Evolutionary conservation across 2,113 vertebrate genomes (phyloP).

Genomic region (Prionailurus viverrinus): DNA sequence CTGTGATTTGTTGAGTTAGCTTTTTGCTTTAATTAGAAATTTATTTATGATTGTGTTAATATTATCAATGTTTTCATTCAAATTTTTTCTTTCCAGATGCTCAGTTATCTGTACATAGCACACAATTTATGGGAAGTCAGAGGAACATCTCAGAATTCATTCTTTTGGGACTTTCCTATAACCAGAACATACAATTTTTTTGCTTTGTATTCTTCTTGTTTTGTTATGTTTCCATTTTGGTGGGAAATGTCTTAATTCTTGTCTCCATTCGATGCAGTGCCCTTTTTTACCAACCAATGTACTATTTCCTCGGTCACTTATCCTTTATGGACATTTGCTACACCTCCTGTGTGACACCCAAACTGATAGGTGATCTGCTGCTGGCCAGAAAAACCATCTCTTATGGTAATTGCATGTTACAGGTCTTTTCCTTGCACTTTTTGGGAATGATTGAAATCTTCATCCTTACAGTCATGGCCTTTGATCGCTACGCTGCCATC

Average conservation of each 20-base stretch:
- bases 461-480: not conserved
- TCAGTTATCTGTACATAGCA: not conserved
- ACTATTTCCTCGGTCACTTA: slow-evolving; percentile 46
- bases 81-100: not conserved
- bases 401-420: not conserved
- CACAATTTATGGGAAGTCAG: not conserved
- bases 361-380: not conserved
- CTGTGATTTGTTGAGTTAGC: not conserved
- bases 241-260: slow-evolving; percentile 31
- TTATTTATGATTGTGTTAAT: not conserved
- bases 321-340: not conserved
- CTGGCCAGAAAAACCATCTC: not conserved
- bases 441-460: not conserved
- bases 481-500: not conserved
- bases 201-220: not conserved
- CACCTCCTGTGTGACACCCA: slow-evolving; percentile 51
- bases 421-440: slow-evolving; percentile 19
- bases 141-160: slow-evolving; percentile 29
- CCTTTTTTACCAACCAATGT: slow-evolving; percentile 29
- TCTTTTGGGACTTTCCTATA: not conserved
- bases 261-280: not conserved
- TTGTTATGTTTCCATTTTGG: not conserved
- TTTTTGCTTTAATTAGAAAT: not conserved
- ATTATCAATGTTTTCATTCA: not conserved
- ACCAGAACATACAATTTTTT: not conserved